A percentile compares a stretch with the other conserved stretches of the same genome.
phyloP scores from a whole-genome alignment of 2,888 invertebrate genomes.

The Phortica okadai region DNA sequence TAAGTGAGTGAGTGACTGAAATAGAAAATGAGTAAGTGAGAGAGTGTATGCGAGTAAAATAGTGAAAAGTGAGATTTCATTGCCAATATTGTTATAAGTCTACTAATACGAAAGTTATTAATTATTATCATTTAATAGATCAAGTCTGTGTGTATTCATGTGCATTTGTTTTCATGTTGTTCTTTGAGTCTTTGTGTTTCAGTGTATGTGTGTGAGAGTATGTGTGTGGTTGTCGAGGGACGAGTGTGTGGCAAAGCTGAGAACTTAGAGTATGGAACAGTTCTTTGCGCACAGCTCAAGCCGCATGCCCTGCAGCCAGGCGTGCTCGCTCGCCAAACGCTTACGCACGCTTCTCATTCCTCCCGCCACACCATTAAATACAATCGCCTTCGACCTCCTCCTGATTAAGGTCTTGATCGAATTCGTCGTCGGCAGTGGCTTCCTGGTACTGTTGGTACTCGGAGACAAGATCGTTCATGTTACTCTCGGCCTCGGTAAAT shows the following conservation, averaged over 20 bases:
- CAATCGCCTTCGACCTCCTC: slow-evolving; percentile 79
- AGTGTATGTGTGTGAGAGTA: slow-evolving; percentile 43
- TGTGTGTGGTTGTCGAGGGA: slow-evolving; percentile 30
- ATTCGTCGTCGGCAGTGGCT: slow-evolving; percentile 91
- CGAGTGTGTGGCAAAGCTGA: not conserved
- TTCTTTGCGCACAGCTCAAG: slow-evolving; percentile 60
- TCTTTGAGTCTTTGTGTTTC: slow-evolving; percentile 50
- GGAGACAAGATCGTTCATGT: slow-evolving; percentile 93
- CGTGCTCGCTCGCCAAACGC: slow-evolving; percentile 54
- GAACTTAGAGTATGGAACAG: slow-evolving; percentile 61
- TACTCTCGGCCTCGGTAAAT: slow-evolving; percentile 96
- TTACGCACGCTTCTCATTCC: slow-evolving; percentile 71
- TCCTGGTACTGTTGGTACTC: slow-evolving; percentile 97
- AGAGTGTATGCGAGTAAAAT: slow-evolving; percentile 39
- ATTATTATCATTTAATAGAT: slow-evolving; percentile 1
- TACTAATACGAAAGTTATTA: slow-evolving; percentile 18
- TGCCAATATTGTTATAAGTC: slow-evolving; percentile 5
- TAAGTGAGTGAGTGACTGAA: slow-evolving; percentile 34
- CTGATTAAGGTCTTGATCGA: slow-evolving; percentile 87
- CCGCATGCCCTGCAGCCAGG: slow-evolving; percentile 57
- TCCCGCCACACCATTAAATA: slow-evolving; percentile 74
- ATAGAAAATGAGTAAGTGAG: slow-evolving; percentile 32
- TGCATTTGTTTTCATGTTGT: slow-evolving; percentile 38
- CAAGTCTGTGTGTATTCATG: not conserved
- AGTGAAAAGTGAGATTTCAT: slow-evolving; percentile 32